Evolutionary conservation across 2,797 vertebrate species (phyloP), one percentile per base, ranked within the genome.

Genomic region (Avahi laniger): DNA sequence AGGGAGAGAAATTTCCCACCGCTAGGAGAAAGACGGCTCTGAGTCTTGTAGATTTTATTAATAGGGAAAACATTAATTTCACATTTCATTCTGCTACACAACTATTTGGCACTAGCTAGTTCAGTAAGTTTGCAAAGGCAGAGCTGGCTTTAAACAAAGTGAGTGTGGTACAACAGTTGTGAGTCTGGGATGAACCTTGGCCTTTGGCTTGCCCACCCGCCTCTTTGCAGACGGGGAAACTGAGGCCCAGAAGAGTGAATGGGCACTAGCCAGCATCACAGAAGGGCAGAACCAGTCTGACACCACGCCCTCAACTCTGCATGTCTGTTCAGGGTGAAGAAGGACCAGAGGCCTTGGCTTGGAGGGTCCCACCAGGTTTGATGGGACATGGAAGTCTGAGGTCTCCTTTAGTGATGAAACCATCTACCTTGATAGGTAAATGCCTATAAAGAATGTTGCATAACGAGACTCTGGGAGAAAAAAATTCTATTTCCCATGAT

Each of bases 11-110:
- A 80, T 76, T 17, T 79, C 43, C 43, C 18, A 61, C 61, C 70
- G 63, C 22, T 46, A n/a, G 63, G 30, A 15, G 59, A 85, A 95
- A 86, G 5, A 92, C 57, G 38, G 20, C 57, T 84, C 41, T 81
- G 92, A 35, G 41, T 95, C 90, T 72, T 78, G 35, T 59, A 50
- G 75, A 65, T 46, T 88, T 93, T 83, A 67, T 59, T 87, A 93
- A 95, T 50, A 30, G 28, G 41, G n/a, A 76, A 87, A 73, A 54
- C 28, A 70, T 54, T 86, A 72, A 93, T 78, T 90, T 91, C 54
- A 91, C 52, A 79, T 43, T 76, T 90, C 24, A 26, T 89, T 75
- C 54, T 59, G 43, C 7, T 70, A 46, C 48, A 75, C 33, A 83
- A 28, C 41, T 46, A 65, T 43, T 70, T 83, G n/a, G 54, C 57